Conservation (phyloP, 2,797 vertebrate species). For the Anas bernieri region DNA sequence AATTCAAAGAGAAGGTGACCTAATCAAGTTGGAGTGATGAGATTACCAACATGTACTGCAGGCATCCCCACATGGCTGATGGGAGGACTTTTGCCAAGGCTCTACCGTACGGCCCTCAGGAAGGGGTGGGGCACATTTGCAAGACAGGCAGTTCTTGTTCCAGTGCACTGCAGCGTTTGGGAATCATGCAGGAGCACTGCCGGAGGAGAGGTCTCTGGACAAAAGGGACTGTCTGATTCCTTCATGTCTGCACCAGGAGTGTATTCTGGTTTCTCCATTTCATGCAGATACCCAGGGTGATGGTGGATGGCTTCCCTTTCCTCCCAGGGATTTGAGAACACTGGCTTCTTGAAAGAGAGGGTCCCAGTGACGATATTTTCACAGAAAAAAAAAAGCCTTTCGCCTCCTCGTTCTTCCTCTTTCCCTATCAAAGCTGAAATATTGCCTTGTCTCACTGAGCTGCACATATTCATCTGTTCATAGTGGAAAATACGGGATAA, state of each 20-base stretch:
- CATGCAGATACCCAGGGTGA: not conserved
- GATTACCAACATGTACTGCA: not conserved
- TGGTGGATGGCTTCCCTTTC: not conserved
- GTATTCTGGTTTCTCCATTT: fast-evolving
- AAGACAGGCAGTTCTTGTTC: not conserved
- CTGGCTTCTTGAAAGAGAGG: not conserved
- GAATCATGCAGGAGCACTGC: not conserved
- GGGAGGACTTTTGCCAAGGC: not conserved
- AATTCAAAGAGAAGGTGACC: not conserved
- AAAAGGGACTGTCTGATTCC: fast-evolving
- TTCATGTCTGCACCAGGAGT: not conserved
- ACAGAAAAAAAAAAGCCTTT: not conserved
- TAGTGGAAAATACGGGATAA: not conserved
- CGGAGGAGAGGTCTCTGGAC: not conserved
- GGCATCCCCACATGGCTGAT: not conserved
- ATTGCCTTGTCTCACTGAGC: not conserved
- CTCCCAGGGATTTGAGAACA: not conserved
- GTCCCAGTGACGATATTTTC: not conserved
- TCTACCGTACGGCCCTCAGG: fast-evolving
- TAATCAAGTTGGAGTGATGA: not conserved
- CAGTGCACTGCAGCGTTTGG: fast-evolving
- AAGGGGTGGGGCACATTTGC: not conserved
- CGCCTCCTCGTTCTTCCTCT: not conserved
- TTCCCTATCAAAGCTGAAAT: not conserved
- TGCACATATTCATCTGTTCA: not conserved